Evolutionary conservation across 2,113 vertebrate genomes (phyloP), one percentile per base, ranked within the genome.

Genomic region (Lates calcarifer): DNA sequence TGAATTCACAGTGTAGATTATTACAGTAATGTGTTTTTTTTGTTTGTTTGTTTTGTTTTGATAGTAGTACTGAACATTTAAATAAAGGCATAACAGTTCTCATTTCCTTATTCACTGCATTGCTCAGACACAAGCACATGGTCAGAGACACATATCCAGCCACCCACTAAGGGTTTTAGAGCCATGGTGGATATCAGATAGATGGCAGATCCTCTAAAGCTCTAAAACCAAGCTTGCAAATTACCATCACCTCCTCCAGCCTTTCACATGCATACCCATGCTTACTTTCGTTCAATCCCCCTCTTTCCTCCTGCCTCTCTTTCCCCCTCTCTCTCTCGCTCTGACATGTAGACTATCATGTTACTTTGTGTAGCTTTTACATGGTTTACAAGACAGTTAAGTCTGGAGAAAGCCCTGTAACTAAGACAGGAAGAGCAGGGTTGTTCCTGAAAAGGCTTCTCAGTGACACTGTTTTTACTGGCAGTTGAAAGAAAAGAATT

Each of bases 151-250:
- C 26, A 43, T 60, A 63, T 47, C 60, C 77, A 88, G 82, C 91
- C 87, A 89, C 89, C 81, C 90, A 91, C 89, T 0, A 28, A 82
- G 85, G 71, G 47, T 82, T 90, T 87, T 81, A 82, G 84, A 93
- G 71, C 77, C 74, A 88, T 22, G 77, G 68, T 80, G 86, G 89
- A 91, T 92, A 94, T 95, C 94, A 93, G 92, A 94, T 92, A 91
- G 85, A 92, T 83, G 85, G 83, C 87, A 92, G 92, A 93, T 94
- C 92, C 89, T 89, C 93, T 90, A 93, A 94, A 94, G 92, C 91
- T 91, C 87, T 90, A 93, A 94, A 93, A 93, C 90, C 81, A 79
- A 91, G 92, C 92, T 93, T 90, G 87, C 93, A 95, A 94, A 95
- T 94, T 90, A 91, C 92, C 88, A 82, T 80, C 83, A 83, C 90